Evolutionary conservation across 2,113 vertebrate species (phyloP).

Genomic region (Stegastes partitus): DNA sequence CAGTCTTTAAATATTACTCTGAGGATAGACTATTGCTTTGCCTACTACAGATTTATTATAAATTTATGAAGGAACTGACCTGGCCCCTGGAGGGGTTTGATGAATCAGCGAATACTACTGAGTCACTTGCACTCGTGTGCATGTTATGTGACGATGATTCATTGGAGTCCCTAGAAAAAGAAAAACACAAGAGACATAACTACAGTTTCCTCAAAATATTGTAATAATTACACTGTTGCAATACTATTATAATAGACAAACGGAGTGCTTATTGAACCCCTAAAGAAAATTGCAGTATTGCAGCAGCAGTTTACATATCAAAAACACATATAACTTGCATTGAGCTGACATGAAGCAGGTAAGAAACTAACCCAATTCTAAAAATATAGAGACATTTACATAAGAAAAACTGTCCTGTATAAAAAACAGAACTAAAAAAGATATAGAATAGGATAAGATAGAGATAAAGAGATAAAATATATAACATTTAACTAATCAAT

Average conservation of each 20-base stretch:
- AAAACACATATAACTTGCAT: too few species aligned
- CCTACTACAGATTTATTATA: neutral
- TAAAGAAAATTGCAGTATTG: too few species aligned
- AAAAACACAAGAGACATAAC: conserved; percentile 5
- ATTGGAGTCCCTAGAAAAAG: conserved; percentile 52
- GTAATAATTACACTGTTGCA: neutral
- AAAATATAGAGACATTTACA: too few species aligned
- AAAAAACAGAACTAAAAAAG: too few species aligned
- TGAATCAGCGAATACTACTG: conserved; percentile 43
- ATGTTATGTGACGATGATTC: conserved; percentile 15
- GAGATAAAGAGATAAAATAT: too few species aligned
- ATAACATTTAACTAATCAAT: neutral
- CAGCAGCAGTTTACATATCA: too few species aligned
- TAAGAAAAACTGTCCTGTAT: too few species aligned
- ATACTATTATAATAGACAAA: neutral
- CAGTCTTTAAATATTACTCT: too few species aligned
- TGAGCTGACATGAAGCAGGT: too few species aligned
- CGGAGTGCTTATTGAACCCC: too few species aligned
- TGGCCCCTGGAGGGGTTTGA: conserved; percentile 25
- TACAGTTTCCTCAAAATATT: neutral
- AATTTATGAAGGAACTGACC: conserved; percentile 14
- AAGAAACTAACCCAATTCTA: too few species aligned
- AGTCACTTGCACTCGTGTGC: conserved; percentile 3
- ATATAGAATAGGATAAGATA: too few species aligned
- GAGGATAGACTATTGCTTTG: neutral